Base-by-base conservation (phyloP, 2,888 invertebrate genomes). In the Eilema sororculum region DNA sequence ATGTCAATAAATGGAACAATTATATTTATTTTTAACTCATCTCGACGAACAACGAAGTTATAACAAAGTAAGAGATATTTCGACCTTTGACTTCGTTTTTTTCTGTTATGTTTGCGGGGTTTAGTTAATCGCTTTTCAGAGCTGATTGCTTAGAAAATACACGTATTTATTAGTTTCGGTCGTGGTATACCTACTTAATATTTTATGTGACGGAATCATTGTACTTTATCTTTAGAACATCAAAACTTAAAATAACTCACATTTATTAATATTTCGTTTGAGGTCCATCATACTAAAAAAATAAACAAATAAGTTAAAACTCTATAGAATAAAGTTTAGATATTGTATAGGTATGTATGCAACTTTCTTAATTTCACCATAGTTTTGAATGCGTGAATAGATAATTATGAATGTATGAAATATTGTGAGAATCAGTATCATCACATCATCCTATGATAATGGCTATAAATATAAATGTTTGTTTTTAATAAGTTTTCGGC, bases 1-100 rank as follows among this genome's bases (percentile, higher is more conserved):
- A 61, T 68, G 25, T 28, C 62, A 56, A 67, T 67, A 69, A 70
- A 46, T 67, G 52, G 24, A 67, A 71, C 67, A 71, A 68, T 71
- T 56, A 59, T 60, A 65, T 68, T 67, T 71, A 71, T 65, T 68
- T 71, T 68, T 60, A 66, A 41, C 41, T 59, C 52, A 30, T 52
- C 64, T 64, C 13, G 28, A 68, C 56, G 67, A 61, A 57, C n/a
- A n/a, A 25, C 30, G 58, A 6, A 37, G 22, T 60, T 67, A 62
- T 33, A 37, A 37, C 57, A 37, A 57, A 28, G 30, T 37, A 24
- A 30, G 57, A 52, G 24, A 37, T 12, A 52, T 37, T 37, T 37
- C 24, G 37, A 33, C 24, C 41, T 25, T 62, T 13, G 41, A 25
- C 20, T 20, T 16, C 25, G 41, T n/a, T 58, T 28, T 63, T 41